Evolutionary conservation across 2,888 invertebrate genomes (phyloP), one percentile per base, ranked within the genome.

Genomic region (Melieria picta): DNA sequence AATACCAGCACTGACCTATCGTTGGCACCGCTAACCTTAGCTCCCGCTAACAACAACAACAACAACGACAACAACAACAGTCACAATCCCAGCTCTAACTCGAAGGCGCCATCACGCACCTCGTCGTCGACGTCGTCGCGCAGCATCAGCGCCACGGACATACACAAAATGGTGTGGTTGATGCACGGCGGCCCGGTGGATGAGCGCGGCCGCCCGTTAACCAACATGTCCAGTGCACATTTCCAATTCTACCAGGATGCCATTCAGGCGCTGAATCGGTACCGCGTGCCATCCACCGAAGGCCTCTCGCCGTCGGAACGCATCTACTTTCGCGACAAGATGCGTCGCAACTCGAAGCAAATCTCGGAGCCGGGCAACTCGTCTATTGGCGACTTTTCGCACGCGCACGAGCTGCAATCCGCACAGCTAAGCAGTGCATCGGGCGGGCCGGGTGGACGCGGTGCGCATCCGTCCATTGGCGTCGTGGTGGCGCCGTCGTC

Each of bases 81-180:
- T 30, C 30, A 30, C 30, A 30, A 67, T 11, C 60, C 10, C 30
- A 69, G 50, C 72, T 67, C 91, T 92, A 75, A 92, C 91, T 84
- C 92, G 92, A 92, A 93, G 87, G 88, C 86, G 87, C 88, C 77
- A 84, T 90, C 86, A 84, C 89, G 80, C 83, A 90, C 90, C 77
- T 90, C 90, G 48, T 90, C 90, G 9, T 89, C 90, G 69, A 83
- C 90, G 85, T 85, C 90, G 50, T 85, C 90, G 86, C 83, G 88
- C 87, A 87, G 91, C 88, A 80, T 90, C 86, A 87, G 90, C 86
- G 77, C 86, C 1, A 84, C 85, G 9, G 87, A 86, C 64, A 83
- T 85, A 56, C 85, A 85, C 67, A 85, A 82, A 77, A 84, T 84
- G 81, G 79, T 85, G 4, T 87, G 86, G 86, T 74, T 90, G 85